phyloP scores from a whole-genome alignment of 2,888 invertebrate species.

The Pocota personata region DNA sequence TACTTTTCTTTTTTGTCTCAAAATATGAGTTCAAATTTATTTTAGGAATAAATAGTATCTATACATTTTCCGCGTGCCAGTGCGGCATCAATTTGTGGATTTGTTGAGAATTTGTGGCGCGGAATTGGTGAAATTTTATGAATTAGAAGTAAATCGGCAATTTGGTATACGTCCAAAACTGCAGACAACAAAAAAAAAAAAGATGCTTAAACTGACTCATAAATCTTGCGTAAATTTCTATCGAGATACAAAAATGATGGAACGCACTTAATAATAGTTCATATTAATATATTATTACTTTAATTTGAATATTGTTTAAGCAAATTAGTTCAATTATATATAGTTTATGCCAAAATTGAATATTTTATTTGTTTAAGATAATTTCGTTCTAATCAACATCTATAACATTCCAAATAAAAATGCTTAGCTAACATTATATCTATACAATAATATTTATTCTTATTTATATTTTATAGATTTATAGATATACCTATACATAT shows the following conservation, averaged over 20 bases:
- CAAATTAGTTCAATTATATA: slow-evolving; percentile 32
- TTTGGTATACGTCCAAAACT: not conserved
- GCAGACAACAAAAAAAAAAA: not conserved
- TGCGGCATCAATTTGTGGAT: slow-evolving; percentile 11
- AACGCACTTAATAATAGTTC: too few species aligned
- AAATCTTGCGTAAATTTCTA: not conserved
- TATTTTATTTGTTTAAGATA: slow-evolving; percentile 9
- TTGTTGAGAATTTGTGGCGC: slow-evolving; percentile 8
- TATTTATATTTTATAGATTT: slow-evolving; percentile 31
- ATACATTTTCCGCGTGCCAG: slow-evolving; percentile 28
- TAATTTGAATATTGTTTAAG: not conserved
- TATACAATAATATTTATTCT: slow-evolving; percentile 41
- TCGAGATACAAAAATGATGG: not conserved
- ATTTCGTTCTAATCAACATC: slow-evolving; percentile 42
- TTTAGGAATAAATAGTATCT: slow-evolving; percentile 44
- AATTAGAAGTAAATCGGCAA: not conserved
- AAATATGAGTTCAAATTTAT: slow-evolving; percentile 51
- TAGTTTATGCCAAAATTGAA: slow-evolving; percentile 59
- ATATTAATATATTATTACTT: not conserved
- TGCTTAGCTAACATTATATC: slow-evolving; percentile 38
- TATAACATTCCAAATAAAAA: slow-evolving; percentile 58
- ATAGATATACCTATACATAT: not conserved
- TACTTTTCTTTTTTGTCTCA: not conserved
- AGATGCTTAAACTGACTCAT: slow-evolving; percentile 1
- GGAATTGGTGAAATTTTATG: slow-evolving; percentile 1